These are phyloP conservation scores for Argyresthia goedartella DNA, from an alignment of 2,888 invertebrate genomes.

Conservation along the genomic window DNA sequence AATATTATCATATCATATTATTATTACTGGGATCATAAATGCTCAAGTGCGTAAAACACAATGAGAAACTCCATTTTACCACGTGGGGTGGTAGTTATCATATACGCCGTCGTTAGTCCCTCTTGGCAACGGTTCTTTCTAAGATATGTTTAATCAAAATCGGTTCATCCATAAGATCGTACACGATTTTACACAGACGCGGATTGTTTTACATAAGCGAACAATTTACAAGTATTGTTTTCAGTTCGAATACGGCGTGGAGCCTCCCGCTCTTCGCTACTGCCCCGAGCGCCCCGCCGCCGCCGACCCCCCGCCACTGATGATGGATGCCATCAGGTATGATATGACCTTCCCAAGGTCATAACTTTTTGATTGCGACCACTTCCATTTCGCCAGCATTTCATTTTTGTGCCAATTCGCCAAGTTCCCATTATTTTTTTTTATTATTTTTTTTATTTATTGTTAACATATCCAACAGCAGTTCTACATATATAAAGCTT, in stretches of 20 bases:
- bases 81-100: neutral
- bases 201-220: neutral
- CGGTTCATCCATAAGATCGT: neutral
- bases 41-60: neutral
- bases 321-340: slow-evolving; percentile 73
- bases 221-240: neutral
- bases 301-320: slow-evolving; percentile 64
- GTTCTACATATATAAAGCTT: too few relatives aligned
- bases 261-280: slow-evolving; percentile 82
- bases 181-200: neutral
- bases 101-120: neutral
- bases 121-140: neutral
- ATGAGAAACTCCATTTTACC: neutral
- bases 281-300: slow-evolving; percentile 72
- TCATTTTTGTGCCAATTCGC: too few relatives aligned
- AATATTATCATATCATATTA: too few relatives aligned
- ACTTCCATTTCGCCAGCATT: neutral
- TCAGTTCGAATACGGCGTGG: slow-evolving; percentile 83
- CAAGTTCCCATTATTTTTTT: too few relatives aligned
- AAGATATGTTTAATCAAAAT: neutral
- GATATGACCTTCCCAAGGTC: slow-evolving; percentile 16
- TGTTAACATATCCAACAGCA: too few relatives aligned
- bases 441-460: too few relatives aligned
- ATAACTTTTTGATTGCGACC: neutral
- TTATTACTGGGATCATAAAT: too few relatives aligned